Base-by-base conservation (phyloP, 2,113 vertebrate genomes). In the Melanocharis versteri region DNA sequence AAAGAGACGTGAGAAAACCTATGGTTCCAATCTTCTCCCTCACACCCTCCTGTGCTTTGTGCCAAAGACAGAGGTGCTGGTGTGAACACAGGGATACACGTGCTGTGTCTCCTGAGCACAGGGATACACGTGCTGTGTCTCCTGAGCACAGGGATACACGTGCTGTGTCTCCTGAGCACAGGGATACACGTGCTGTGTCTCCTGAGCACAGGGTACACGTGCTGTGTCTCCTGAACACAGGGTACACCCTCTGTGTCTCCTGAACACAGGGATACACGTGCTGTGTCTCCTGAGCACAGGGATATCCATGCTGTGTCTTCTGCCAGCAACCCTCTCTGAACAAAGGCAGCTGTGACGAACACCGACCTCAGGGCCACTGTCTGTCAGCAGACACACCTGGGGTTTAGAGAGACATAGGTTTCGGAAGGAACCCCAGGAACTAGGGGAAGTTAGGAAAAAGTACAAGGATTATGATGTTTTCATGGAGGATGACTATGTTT, bases 191-290 rank as follows among this genome's bases (percentile, higher is more conserved):
- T 65, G 11, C 56, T 39, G 6, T 12, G 31, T 24, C 31, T 45
- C 31, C 42, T 65, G 39, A 44, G 15, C 42, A 42, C 42, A 42
- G 42, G n/a, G n/a, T n/a, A n/a, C n/a, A n/a, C n/a, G n/a, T n/a
- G n/a, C n/a, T n/a, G n/a, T n/a, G n/a, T n/a, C n/a, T n/a, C n/a
- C n/a, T n/a, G n/a, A 56, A 17, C 18, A 37, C 0, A 11, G 19
- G 15, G 26, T 15, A 14, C 20, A 35, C 5, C 31, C 65, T 31
- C 28, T 60, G 56, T 60, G 35, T 28, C n/a, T 50, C n/a, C 26
- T 69, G 42, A 77, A 13, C 0, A 2, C n/a, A n/a, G 3, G 22
- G 15, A 4, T 76, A 4, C n/a, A 15, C 23, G n/a, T 68, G 10
- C 58, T 42, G 7, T 13, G 35, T 31, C 35, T 53, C 35, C 48